Evolutionary conservation across 2,888 invertebrate species (phyloP).

Genomic region (Actias luna): DNA sequence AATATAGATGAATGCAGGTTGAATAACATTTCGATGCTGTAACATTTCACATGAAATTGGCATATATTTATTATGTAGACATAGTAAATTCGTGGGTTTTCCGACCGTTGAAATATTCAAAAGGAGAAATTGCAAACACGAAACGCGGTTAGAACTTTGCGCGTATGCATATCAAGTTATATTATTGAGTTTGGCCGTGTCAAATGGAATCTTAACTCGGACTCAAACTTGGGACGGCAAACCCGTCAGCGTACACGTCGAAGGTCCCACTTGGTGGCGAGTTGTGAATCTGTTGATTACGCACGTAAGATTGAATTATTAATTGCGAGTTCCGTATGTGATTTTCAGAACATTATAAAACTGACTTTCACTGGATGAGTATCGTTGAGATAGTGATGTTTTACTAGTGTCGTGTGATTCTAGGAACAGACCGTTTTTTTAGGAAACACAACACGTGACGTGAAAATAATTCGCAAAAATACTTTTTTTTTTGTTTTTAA

Average conservation of each 20-base stretch:
- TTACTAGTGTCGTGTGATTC: too few relatives aligned
- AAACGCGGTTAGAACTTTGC: constrained; percentile 19
- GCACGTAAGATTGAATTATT: constrained; percentile 29
- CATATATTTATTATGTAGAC: too few relatives aligned
- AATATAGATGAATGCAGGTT: too few relatives aligned
- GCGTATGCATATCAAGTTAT: constrained; percentile 21
- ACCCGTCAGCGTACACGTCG: constrained; percentile 51
- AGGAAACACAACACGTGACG: too few relatives aligned
- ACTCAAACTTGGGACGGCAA: constrained; percentile 50
- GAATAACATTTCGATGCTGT: too few relatives aligned
- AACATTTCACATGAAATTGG: too few relatives aligned
- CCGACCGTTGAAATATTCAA: not conserved
- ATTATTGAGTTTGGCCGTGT: constrained; percentile 63
- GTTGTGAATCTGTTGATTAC: constrained; percentile 68
- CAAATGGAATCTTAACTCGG: constrained; percentile 50
- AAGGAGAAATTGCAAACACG: constrained; percentile 7
- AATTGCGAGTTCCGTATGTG: constrained; percentile 26
- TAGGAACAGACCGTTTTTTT: too few relatives aligned
- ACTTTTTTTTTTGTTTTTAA: too few relatives aligned
- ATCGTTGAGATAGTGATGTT: too few relatives aligned
- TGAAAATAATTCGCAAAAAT: too few relatives aligned
- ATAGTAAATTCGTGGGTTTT: not conserved
- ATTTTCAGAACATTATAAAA: not conserved
- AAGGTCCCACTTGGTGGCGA: constrained; percentile 43
- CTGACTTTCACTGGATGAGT: too few relatives aligned